Base-by-base conservation (phyloP, 2,888 invertebrate species). In the Lathronympha strigana region DNA sequence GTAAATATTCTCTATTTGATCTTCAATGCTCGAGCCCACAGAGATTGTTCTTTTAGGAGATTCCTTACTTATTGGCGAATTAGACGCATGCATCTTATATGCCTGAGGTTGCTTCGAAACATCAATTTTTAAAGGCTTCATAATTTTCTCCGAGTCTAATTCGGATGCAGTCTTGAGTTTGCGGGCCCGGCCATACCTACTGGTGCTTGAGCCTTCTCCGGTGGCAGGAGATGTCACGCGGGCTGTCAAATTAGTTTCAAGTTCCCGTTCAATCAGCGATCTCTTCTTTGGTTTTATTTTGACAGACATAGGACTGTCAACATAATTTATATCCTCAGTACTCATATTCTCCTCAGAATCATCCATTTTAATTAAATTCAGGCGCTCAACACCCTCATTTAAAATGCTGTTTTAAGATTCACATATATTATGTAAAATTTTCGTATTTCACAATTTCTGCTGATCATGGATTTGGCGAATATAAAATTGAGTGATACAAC, bases 141-240 rank as follows among this genome's bases (percentile, higher is more conserved):
- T 58, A 9, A 82, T 73, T 76, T 84, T 88, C 53, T 93, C 92
- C 0, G 82, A 75, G 31, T 90, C 86, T 2, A 79, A 76, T 58
- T 93, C 93, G 13, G 75, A 72, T 1, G 86, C 84, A n/a, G 84
- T 80, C 79, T 94, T 94, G 5, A 90, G 83, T 61, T 93, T 92
- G 31, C 93, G 90, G 57, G 93, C 86, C 77, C 94, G 88, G 8
- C 94, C 94, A 80, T 94, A 94, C 13, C 94, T 92, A 71, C 94
- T 94, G 28, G 83, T 92, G 40, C 76, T 89, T 0, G 74, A 69
- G n/a, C 76, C 78, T 51, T 84, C 87, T 11, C 71, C 69, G 1
- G 79, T 76, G 3, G 81, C 76, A 1, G 90, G 90, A 8, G 88
- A 87, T 47, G 88, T 91, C 5, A 89, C 74, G 72, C 81, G 80